These are phyloP conservation scores for Hydropotes inermis DNA, from an alignment of 2,113 vertebrate genomes.

Conservation along the genomic window DNA sequence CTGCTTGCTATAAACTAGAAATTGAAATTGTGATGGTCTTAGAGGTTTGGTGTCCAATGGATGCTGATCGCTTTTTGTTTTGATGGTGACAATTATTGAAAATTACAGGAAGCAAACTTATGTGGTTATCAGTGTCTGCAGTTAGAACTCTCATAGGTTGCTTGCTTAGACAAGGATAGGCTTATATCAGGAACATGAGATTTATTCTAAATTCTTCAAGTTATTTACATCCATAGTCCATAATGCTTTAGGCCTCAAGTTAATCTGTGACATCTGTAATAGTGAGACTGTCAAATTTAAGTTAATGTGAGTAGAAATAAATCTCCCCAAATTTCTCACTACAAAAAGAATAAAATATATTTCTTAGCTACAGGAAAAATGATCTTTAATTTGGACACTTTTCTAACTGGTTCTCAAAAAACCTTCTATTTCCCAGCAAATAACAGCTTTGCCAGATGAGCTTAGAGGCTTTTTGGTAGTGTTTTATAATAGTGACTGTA, in stretches of 20 bases:
- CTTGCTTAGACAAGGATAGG: neutral
- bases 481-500: neutral
- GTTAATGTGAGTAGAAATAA: neutral
- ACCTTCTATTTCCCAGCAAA: neutral
- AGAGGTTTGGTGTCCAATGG: neutral
- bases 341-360: neutral
- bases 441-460: neutral
- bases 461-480: neutral
- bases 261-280: neutral
- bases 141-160: neutral
- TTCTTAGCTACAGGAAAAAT: neutral
- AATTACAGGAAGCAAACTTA: neutral
- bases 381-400: neutral
- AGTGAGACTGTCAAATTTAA: neutral
- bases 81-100: neutral
- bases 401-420: neutral
- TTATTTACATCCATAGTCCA: neutral
- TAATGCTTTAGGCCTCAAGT: neutral
- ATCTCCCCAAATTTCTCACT: neutral
- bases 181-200: neutral
- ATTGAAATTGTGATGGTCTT: neutral
- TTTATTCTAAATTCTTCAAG: neutral
- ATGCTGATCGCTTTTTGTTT: neutral
- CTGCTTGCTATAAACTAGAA: neutral
- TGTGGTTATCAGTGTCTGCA: neutral